Conservation (phyloP, 2,797 vertebrate genomes). For the Selene dorsalis region DNA sequence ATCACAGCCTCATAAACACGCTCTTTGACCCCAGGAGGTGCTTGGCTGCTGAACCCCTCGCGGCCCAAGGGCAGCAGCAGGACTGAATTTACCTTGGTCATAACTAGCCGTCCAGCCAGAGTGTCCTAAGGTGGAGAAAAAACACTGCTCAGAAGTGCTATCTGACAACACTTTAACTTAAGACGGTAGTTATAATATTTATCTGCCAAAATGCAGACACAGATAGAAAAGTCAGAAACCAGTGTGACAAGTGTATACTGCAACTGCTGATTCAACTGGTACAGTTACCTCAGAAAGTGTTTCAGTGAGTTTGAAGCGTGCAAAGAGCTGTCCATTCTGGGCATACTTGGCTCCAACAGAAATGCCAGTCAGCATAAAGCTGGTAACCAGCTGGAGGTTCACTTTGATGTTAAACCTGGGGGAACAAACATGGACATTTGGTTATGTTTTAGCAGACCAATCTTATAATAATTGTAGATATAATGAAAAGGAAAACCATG, state of each 20-base stretch:
- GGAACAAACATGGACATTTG: conserved; percentile 25
- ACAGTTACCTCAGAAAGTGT: conserved; percentile 92
- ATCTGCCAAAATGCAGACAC: not conserved
- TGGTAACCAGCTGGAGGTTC: conserved; percentile 96
- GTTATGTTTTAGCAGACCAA: conserved; percentile 6
- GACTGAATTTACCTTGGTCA: conserved; percentile 99
- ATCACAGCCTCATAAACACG: conserved; percentile 97
- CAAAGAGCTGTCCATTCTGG: conserved; percentile 97
- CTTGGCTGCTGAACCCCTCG: conserved; percentile 88
- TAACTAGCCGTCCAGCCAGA: conserved; percentile 95
- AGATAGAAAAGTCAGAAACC: not conserved
- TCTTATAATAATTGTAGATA: too few relatives aligned
- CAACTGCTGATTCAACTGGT: not conserved
- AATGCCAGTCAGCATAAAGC: conserved; percentile 99
- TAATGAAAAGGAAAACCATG: too few relatives aligned
- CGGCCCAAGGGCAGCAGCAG: conserved; percentile 93
- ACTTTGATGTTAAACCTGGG: conserved; percentile 99
- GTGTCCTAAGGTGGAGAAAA: conserved; percentile 84
- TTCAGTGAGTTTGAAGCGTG: conserved; percentile 98
- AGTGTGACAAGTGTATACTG: not conserved
- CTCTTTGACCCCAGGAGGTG: conserved; percentile 94
- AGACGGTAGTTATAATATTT: too few relatives aligned
- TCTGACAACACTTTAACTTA: not conserved
- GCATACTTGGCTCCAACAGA: conserved; percentile 98
- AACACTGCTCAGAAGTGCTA: not conserved